Percentiles rank a stretch among this genome's conserved stretches.
phyloP scores from a whole-genome alignment of 2,113 vertebrate species.

The Amblyopsis rosae region DNA sequence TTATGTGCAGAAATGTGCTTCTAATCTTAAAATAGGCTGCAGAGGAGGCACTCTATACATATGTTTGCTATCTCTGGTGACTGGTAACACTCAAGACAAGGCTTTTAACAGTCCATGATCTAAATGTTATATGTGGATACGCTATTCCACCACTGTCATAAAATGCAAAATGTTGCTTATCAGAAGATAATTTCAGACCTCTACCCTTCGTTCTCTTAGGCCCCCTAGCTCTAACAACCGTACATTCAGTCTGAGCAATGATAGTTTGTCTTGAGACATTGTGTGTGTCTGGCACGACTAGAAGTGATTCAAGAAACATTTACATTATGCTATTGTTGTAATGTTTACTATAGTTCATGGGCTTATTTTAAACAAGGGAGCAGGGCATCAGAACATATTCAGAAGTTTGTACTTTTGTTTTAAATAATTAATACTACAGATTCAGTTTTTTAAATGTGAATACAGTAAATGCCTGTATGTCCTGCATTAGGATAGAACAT shows the following conservation, averaged over 20 bases:
- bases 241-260: background rate
- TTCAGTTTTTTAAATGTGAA: slow-evolving; percentile 28
- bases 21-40: background rate
- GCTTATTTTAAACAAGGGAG: slow-evolving; percentile 32
- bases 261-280: background rate
- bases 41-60: background rate
- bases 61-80: background rate
- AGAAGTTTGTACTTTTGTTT: slow-evolving; percentile 28
- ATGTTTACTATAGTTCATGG: slow-evolving; percentile 52
- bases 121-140: slow-evolving; percentile 13
- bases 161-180: too few relatives aligned
- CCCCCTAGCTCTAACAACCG: too few relatives aligned
- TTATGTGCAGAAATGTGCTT: too few relatives aligned
- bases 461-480: slow-evolving; percentile 36
- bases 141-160: background rate
- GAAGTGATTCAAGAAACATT: slow-evolving; percentile 31
- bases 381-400: slow-evolving; percentile 16
- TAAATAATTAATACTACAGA: slow-evolving; percentile 24
- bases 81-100: too few relatives aligned
- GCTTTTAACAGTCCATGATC: background rate
- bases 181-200: too few relatives aligned
- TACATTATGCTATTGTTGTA: slow-evolving; percentile 36
- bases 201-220: too few relatives aligned
- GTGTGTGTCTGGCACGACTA: slow-evolving; percentile 5
- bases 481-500: slow-evolving; percentile 34